Conservation (phyloP, 2,797 vertebrate species). For the Stomatorhinus walkeri region DNA sequence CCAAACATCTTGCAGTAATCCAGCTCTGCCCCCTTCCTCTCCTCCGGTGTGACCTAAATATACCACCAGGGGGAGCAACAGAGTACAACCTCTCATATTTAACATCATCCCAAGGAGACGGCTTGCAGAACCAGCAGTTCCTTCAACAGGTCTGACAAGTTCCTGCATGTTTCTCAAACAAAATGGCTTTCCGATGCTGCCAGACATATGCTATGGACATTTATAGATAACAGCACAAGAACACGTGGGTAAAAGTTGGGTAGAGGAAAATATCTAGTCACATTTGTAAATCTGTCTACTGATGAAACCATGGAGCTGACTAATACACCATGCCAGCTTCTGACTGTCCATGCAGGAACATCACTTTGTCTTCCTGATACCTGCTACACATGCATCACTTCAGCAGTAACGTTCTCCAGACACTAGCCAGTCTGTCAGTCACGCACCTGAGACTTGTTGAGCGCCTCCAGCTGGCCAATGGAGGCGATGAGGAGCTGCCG, state of each 20-base stretch:
- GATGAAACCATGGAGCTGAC: background rate
- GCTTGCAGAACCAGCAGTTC: background rate
- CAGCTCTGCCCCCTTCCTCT: slow-evolving; percentile 80
- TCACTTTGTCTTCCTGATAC: background rate
- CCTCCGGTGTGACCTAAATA: slow-evolving; percentile 62
- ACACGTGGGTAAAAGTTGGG: background rate
- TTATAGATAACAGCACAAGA: background rate
- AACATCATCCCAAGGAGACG: background rate
- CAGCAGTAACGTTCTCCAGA: background rate
- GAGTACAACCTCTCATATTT: background rate
- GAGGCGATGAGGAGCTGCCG: slow-evolving; percentile 77
- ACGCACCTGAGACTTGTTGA: slow-evolving; percentile 67
- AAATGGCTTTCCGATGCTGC: background rate
- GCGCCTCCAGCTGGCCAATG: slow-evolving; percentile 59
- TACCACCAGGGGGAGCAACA: background rate
- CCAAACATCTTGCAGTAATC: slow-evolving; percentile 89
- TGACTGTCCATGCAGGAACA: background rate
- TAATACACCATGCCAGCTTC: background rate
- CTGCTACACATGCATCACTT: background rate
- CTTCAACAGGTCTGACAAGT: background rate
- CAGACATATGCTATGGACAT: background rate
- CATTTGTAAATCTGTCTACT: background rate
- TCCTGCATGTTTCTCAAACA: background rate
- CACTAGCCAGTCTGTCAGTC: background rate
- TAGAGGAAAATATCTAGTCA: background rate